Conservation (phyloP, 2,113 vertebrate genomes). For the Rhea pennata region DNA sequence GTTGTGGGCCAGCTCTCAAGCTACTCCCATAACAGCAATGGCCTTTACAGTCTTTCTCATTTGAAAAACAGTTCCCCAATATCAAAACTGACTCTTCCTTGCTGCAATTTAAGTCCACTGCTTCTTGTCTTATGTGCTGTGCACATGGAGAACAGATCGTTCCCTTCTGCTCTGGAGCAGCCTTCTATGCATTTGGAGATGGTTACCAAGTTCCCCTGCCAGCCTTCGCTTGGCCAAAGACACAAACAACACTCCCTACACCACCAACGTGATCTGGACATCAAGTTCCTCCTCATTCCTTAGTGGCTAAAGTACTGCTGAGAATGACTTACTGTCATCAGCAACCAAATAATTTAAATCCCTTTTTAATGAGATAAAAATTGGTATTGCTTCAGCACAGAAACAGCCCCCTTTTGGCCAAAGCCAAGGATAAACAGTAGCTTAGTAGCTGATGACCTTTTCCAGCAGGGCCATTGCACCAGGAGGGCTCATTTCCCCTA, state of each 20-base stretch:
- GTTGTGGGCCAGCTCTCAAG: neutral
- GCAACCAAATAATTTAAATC: constrained; percentile 10
- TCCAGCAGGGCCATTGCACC: constrained; percentile 11
- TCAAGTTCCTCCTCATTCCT: neutral
- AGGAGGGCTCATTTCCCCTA: constrained; percentile 26
- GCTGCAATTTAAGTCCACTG: neutral
- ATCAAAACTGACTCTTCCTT: neutral
- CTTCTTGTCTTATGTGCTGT: neutral
- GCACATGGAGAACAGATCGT: neutral
- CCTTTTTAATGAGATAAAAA: constrained; percentile 47
- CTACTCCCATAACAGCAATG: neutral
- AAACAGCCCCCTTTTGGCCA: neutral
- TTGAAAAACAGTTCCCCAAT: neutral
- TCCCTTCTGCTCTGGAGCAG: neutral
- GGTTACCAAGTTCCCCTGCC: neutral
- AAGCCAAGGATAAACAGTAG: neutral
- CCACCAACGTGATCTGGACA: neutral
- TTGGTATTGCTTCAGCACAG: neutral
- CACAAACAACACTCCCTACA: neutral
- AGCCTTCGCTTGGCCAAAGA: neutral
- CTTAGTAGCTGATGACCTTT: constrained; percentile 3
- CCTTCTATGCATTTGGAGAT: neutral
- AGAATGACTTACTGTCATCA: constrained; percentile 13
- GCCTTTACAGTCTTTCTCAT: neutral
- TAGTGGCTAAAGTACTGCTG: neutral